Conservation (phyloP, 2,797 vertebrate species). For the Malacoraja senta region DNA sequence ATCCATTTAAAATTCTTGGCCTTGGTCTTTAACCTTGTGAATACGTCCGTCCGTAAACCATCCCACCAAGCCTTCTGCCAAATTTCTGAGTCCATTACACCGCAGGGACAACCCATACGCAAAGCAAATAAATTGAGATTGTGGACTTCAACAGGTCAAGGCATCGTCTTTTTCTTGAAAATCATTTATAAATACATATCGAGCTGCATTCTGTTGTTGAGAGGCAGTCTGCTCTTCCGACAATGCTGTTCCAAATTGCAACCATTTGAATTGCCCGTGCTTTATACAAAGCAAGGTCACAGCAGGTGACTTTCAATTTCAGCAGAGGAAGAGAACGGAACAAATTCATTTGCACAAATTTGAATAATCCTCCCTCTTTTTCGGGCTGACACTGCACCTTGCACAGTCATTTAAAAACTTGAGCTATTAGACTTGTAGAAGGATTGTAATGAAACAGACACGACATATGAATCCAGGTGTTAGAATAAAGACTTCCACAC, state of each 20-base stretch:
- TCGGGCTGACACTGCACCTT: conserved; percentile 57
- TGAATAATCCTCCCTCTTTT: conserved; percentile 90
- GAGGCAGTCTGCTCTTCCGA: conserved; percentile 56
- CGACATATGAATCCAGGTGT: conserved; percentile 94
- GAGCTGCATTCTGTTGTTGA: conserved; percentile 64
- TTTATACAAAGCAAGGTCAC: conserved; percentile 92
- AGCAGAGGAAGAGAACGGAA: conserved; percentile 86
- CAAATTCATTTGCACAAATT: conserved; percentile 99
- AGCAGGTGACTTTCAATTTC: conserved; percentile 96
- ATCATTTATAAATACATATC: conserved; percentile 70
- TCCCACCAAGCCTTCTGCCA: not conserved
- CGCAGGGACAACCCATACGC: conserved; percentile 49
- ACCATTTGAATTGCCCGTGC: conserved; percentile 90
- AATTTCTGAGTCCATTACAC: not conserved
- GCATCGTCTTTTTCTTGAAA: conserved; percentile 69
- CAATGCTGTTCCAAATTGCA: conserved; percentile 76
- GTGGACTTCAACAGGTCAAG: conserved; percentile 73
- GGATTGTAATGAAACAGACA: conserved; percentile 80
- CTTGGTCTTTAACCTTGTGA: not conserved
- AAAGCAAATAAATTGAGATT: conserved; percentile 71
- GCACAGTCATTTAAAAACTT: conserved; percentile 67
- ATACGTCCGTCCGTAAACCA: not conserved
- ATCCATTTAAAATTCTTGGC: conserved; percentile 5
- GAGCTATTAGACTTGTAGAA: conserved; percentile 63
- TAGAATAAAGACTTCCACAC: conserved; percentile 78